These are phyloP conservation scores for Lota lota DNA, from an alignment of 2,113 vertebrate species.

Conservation along the genomic window DNA sequence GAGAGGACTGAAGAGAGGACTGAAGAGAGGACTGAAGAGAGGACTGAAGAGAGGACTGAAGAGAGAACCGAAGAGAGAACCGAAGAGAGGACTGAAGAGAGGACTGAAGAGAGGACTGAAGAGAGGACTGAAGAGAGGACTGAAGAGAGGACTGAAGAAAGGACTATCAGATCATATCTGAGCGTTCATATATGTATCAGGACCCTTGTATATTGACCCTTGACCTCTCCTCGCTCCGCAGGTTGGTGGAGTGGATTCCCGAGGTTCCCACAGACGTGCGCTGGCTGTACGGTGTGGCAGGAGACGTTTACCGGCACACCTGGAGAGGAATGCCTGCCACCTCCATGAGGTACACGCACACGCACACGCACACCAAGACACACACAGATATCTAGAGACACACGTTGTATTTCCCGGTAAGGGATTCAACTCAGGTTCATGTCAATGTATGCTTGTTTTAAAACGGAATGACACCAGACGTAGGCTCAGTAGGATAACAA, in stretches of 20 bases:
- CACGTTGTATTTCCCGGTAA: background rate
- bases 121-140: no score
- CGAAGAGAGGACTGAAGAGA: no score
- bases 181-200: no score
- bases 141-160: no score
- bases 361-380: background rate
- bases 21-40: no score
- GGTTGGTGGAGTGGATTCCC: constrained; percentile 87
- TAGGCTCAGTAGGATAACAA: no score
- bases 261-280: constrained; percentile 81
- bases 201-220: no score
- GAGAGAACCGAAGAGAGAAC: no score
- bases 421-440: background rate
- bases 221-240: constrained; percentile 30
- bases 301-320: constrained; percentile 71
- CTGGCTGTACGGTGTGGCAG: constrained; percentile 78
- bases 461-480: background rate
- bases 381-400: background rate
- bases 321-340: constrained; percentile 45
- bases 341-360: constrained; percentile 38
- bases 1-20: no score
- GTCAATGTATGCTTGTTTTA: background rate
- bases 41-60: no score
- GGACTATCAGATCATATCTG: no score
- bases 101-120: no score